Conservation (phyloP, 2,888 invertebrate species). For the Nysson spinosus region DNA sequence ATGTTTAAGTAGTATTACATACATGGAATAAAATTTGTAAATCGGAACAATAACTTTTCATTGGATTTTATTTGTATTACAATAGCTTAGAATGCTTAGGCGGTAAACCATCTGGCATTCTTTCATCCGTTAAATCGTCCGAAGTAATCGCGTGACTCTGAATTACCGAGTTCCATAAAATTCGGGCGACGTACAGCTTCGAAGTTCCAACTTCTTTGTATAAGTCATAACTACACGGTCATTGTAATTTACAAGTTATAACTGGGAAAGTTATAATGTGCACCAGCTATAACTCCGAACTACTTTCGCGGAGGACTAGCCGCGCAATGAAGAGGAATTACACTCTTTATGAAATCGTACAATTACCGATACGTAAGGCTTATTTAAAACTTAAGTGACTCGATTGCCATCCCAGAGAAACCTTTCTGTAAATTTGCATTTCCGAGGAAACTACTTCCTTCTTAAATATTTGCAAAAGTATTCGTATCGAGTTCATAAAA, state of each 20-base stretch:
- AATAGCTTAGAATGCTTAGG: too few species aligned
- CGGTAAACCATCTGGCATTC: neutral
- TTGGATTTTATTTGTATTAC: too few species aligned
- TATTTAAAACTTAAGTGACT: conserved; percentile 46
- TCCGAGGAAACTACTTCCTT: too few species aligned
- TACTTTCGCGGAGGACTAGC: conserved; percentile 18
- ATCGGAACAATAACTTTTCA: too few species aligned
- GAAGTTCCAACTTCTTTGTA: conserved; percentile 43
- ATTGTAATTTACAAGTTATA: conserved; percentile 60
- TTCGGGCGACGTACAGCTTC: conserved; percentile 18
- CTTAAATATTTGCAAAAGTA: too few species aligned
- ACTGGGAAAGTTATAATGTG: conserved; percentile 57
- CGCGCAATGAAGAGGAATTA: conserved; percentile 53
- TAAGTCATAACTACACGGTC: conserved; percentile 35
- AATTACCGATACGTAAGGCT: conserved; percentile 43
- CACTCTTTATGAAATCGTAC: conserved; percentile 43
- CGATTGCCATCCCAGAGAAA: conserved; percentile 17
- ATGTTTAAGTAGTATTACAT: too few species aligned
- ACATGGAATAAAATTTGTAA: too few species aligned
- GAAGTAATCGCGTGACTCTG: neutral
- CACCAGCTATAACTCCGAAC: conserved; percentile 46
- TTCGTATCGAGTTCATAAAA: too few species aligned
- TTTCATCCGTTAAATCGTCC: conserved; percentile 4
- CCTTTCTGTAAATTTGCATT: conserved; percentile 16
- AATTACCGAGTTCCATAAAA: conserved; percentile 21